These are phyloP conservation scores for Notospermus geniculatus DNA, from an alignment of 1,140 invertebrate genomes.

Conservation along the genomic window DNA sequence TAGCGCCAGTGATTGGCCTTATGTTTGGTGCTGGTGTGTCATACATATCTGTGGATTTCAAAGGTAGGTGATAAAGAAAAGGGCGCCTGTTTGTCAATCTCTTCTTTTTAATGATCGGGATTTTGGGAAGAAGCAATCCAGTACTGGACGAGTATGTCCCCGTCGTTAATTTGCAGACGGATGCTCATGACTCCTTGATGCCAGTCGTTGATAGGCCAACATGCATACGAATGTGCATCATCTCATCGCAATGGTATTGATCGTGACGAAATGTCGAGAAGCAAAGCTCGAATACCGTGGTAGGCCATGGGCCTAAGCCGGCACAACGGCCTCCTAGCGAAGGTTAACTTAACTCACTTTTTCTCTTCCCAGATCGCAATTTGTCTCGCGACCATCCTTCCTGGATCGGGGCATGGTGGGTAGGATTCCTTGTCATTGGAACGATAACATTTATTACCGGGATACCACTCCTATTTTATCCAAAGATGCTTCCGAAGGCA, in stretches of 20 bases:
- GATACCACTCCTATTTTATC: slow-evolving; percentile 34
- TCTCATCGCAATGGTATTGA: no score
- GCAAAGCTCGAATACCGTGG: no score
- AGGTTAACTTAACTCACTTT: not conserved
- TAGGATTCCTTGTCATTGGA: slow-evolving; percentile 43
- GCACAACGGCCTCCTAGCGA: not conserved
- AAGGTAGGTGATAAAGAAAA: not conserved
- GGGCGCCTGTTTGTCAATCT: no score
- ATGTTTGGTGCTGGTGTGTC: not conserved
- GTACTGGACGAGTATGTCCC: not conserved
- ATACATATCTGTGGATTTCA: not conserved
- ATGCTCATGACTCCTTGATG: not conserved
- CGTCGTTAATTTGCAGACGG: not conserved
- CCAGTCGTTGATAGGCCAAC: not conserved
- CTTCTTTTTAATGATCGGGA: no score
- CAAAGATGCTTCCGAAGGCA: slow-evolving; percentile 12
- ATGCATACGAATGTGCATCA: not conserved
- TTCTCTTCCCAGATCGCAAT: not conserved
- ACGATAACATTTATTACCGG: slow-evolving; percentile 20
- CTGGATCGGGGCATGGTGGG: slow-evolving; percentile 50
- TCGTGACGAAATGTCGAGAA: no score
- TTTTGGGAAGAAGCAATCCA: not conserved
- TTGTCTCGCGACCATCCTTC: slow-evolving; percentile 31
- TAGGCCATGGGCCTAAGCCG: no score
- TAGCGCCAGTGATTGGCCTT: not conserved